Percentiles rank a stretch among this genome's conserved stretches.
Evolutionary conservation across 2,113 vertebrate species (phyloP).

Genomic region (Pomatostomus ruficeps): DNA sequence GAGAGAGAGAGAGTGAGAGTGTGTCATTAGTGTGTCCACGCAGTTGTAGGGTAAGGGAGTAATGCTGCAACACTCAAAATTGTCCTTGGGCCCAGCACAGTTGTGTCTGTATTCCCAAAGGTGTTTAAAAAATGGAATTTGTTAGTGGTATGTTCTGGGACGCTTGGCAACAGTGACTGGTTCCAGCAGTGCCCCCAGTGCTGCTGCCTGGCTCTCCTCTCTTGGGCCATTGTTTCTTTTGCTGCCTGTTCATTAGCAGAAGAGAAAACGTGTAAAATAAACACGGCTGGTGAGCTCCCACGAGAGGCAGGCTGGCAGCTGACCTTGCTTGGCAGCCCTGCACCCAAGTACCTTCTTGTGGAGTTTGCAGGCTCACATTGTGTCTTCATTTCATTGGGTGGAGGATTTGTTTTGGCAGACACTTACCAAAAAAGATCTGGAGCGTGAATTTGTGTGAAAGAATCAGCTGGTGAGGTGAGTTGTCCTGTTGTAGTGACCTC

Average conservation of each 20-base stretch:
- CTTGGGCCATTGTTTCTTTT: conserved; percentile 44
- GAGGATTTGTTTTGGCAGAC: background rate
- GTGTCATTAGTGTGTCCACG: rapidly evolving
- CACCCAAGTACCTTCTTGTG: background rate
- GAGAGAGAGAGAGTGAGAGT: background rate
- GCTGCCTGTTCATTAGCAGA: background rate
- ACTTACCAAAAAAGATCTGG: background rate
- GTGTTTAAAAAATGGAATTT: background rate
- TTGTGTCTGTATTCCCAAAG: background rate
- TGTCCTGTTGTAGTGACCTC: background rate
- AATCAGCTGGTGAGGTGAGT: background rate
- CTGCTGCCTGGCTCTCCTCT: background rate
- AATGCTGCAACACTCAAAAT: background rate
- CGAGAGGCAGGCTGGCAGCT: background rate
- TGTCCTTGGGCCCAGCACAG: background rate
- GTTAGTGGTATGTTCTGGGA: background rate
- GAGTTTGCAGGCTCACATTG: background rate
- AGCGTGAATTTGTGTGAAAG: background rate
- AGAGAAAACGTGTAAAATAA: conserved; percentile 43
- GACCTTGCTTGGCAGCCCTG: background rate
- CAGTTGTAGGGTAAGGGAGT: background rate
- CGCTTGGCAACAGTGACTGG: background rate
- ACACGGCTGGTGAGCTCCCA: background rate
- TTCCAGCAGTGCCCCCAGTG: background rate
- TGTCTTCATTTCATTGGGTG: background rate